phyloP scores from a whole-genome alignment of 1,140 invertebrate genomes.

The Eurosta solidaginis region DNA sequence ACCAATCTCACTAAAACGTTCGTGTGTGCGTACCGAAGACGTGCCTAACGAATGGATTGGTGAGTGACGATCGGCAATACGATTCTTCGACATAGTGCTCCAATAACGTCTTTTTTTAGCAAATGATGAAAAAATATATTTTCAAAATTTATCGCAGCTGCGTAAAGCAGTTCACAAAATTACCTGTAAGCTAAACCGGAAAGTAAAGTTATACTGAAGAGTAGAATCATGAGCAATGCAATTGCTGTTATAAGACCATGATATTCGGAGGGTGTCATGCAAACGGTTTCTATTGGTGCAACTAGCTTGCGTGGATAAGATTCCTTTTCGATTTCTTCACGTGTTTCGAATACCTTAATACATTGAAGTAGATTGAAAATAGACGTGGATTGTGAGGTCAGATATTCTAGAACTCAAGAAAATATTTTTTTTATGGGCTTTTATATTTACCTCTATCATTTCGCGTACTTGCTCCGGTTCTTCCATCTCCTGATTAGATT shows the following conservation, averaged over 20 bases:
- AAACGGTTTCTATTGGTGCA: constrained; percentile 68
- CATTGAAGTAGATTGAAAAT: background rate
- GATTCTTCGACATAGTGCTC: constrained; percentile 72
- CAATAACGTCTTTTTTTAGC: constrained; percentile 66
- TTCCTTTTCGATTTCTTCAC: constrained; percentile 72
- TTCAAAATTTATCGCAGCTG: background rate
- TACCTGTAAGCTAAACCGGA: constrained; percentile 73
- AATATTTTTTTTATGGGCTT: background rate
- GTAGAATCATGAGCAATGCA: constrained; percentile 70
- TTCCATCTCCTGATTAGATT: constrained; percentile 53
- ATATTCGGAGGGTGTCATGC: constrained; percentile 75
- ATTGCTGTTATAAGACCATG: constrained; percentile 76
- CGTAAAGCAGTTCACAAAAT: background rate
- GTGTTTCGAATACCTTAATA: constrained; percentile 68
- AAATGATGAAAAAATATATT: background rate
- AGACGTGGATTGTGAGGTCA: background rate
- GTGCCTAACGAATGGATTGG: constrained; percentile 55
- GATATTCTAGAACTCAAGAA: background rate
- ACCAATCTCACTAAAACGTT: constrained; percentile 55
- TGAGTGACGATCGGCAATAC: constrained; percentile 63
- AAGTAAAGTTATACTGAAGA: constrained; percentile 69
- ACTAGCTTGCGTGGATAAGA: constrained; percentile 65
- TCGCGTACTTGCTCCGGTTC: constrained; percentile 77
- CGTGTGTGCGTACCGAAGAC: constrained; percentile 57
- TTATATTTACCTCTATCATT: constrained; percentile 85